Evolutionary conservation across 2,113 vertebrate species (phyloP).

Genomic region (Dromiciops gliroides): DNA sequence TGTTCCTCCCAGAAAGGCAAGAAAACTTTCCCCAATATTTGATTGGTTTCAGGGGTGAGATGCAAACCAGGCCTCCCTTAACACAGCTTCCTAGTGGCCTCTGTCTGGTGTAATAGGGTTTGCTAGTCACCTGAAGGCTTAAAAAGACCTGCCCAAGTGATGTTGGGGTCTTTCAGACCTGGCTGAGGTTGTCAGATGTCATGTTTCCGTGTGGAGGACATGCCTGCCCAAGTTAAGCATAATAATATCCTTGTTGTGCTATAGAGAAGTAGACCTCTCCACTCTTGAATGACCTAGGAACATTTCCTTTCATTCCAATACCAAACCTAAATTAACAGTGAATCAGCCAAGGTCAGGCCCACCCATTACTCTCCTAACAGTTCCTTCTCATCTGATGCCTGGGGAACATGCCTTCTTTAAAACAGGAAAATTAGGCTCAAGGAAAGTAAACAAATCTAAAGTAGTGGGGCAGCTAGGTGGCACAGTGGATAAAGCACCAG

Average conservation of each 20-base stretch:
- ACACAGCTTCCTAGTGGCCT: neutral
- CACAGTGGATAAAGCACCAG: no score
- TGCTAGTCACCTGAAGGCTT: neutral
- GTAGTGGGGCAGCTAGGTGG: no score
- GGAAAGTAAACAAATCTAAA: no score
- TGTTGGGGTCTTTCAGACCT: neutral
- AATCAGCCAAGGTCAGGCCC: neutral
- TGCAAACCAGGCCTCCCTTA: neutral
- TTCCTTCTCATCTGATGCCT: neutral
- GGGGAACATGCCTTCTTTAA: neutral
- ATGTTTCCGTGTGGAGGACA: neutral
- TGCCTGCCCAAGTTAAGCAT: neutral
- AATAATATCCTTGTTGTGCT: neutral
- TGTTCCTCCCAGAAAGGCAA: neutral
- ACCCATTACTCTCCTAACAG: neutral
- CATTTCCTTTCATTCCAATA: neutral
- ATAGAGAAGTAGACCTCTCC: neutral
- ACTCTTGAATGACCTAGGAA: neutral
- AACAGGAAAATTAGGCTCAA: neutral
- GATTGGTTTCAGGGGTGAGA: neutral
- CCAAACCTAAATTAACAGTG: neutral
- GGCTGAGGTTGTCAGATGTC: neutral
- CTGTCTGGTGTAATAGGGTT: neutral
- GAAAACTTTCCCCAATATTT: neutral
- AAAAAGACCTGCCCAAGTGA: neutral